Evolutionary conservation across 2,113 vertebrate genomes (phyloP).

Genomic region (Notechis scutatus): DNA sequence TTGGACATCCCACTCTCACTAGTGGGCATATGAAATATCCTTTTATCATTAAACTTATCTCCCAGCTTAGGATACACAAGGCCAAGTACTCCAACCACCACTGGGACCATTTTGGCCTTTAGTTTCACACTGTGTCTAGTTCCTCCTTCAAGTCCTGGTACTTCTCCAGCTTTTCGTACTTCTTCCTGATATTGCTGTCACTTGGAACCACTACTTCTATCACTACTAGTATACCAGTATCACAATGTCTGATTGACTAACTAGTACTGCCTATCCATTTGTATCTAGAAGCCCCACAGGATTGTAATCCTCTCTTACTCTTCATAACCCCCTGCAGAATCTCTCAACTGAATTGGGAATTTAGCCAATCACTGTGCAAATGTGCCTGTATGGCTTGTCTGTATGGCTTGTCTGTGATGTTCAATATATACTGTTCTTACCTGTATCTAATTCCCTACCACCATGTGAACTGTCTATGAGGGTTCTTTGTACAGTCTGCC

Average conservation of each 20-base stretch:
- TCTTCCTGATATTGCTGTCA: too few species aligned
- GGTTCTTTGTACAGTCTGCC: too few species aligned
- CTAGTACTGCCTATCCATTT: not conserved
- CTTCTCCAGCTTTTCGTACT: not conserved
- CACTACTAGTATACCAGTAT: too few species aligned
- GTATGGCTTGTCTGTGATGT: too few species aligned
- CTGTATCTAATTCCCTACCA: too few species aligned
- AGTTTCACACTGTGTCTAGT: not conserved
- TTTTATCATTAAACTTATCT: not conserved
- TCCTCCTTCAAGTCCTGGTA: not conserved
- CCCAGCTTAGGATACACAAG: too few species aligned
- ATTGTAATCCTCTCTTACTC: not conserved
- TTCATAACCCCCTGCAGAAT: not conserved
- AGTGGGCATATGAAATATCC: not conserved
- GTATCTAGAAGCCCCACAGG: not conserved
- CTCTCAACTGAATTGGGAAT: not conserved
- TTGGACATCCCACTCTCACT: not conserved
- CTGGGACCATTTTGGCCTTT: not conserved
- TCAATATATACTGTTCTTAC: too few species aligned
- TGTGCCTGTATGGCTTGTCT: too few species aligned
- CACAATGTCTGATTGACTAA: not conserved
- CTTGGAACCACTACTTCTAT: too few species aligned
- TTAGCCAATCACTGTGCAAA: too few species aligned
- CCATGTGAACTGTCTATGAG: too few species aligned
- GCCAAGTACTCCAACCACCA: too few species aligned